Conservation (phyloP, 2,113 vertebrate species). For the Phyllopteryx taeniolatus region DNA sequence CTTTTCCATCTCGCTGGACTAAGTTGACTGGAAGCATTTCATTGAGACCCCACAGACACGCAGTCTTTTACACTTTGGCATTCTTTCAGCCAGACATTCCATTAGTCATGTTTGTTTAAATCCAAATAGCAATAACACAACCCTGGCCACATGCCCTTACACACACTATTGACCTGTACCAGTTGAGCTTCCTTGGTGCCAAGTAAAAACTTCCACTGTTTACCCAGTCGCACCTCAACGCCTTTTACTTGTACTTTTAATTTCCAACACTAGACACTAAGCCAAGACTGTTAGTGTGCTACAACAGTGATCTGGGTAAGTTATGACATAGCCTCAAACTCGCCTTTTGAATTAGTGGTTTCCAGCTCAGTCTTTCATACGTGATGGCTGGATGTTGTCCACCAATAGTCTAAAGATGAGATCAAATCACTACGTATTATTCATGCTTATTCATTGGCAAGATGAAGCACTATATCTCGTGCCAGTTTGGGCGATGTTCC, state of each 20-base stretch:
- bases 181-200: constrained; percentile 10
- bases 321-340: background rate
- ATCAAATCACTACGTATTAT: background rate
- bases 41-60: constrained; percentile 14
- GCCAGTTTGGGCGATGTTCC: too few relatives aligned
- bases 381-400: background rate
- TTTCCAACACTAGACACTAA: background rate
- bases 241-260: background rate
- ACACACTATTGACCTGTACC: constrained; percentile 18
- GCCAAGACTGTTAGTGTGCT: background rate
- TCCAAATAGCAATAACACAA: constrained; percentile 26
- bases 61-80: constrained; percentile 17
- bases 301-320: background rate
- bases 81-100: constrained; percentile 18
- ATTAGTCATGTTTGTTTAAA: constrained; percentile 13
- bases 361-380: background rate
- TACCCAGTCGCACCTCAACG: constrained; percentile 1
- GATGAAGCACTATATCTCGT: too few relatives aligned
- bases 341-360: background rate
- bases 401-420: background rate
- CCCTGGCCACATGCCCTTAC: constrained; percentile 22
- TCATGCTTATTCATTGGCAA: background rate
- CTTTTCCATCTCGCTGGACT: background rate
- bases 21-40: constrained; percentile 22
- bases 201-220: constrained; percentile 3